phyloP scores from a whole-genome alignment of 2,797 vertebrate species.

The Danio choprae region DNA sequence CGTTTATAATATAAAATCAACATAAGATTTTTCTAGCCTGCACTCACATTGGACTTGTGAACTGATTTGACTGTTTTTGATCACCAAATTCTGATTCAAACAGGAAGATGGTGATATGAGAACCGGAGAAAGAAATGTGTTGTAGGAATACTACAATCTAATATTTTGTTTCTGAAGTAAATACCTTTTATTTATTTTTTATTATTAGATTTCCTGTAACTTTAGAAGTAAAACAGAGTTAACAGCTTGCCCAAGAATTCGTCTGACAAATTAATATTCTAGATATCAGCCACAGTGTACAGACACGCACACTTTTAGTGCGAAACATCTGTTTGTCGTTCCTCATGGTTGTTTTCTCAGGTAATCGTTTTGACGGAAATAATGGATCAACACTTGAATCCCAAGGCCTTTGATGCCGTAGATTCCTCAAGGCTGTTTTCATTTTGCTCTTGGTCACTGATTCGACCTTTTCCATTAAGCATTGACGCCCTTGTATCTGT shows the following conservation, averaged over 20 bases:
- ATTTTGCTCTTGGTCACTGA: slow-evolving; percentile 50
- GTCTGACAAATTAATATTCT: slow-evolving; percentile 19
- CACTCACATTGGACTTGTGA: too few species aligned
- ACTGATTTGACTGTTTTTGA: too few species aligned
- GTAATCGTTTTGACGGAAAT: slow-evolving; percentile 45
- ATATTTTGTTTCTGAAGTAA: too few species aligned
- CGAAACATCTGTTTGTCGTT: slow-evolving; percentile 60
- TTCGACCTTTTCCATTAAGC: slow-evolving; percentile 44
- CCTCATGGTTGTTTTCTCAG: slow-evolving; percentile 53
- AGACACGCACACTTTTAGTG: slow-evolving; percentile 16
- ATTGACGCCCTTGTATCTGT: slow-evolving; percentile 43
- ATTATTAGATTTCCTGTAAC: background rate
- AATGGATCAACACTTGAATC: slow-evolving; percentile 55
- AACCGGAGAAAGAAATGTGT: too few species aligned
- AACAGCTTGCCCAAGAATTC: slow-evolving; percentile 25
- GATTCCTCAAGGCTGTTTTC: slow-evolving; percentile 54
- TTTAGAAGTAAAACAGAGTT: slow-evolving; percentile 8
- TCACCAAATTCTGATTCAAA: too few species aligned
- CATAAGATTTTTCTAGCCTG: too few species aligned
- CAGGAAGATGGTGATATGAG: too few species aligned
- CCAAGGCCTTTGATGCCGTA: slow-evolving; percentile 54
- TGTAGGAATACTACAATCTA: too few species aligned
- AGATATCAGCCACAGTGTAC: slow-evolving; percentile 24
- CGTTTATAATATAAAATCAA: too few species aligned
- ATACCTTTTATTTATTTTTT: too few species aligned